Evolutionary conservation across 2,113 vertebrate genomes (phyloP).

Genomic region (Ahaetulla prasina): DNA sequence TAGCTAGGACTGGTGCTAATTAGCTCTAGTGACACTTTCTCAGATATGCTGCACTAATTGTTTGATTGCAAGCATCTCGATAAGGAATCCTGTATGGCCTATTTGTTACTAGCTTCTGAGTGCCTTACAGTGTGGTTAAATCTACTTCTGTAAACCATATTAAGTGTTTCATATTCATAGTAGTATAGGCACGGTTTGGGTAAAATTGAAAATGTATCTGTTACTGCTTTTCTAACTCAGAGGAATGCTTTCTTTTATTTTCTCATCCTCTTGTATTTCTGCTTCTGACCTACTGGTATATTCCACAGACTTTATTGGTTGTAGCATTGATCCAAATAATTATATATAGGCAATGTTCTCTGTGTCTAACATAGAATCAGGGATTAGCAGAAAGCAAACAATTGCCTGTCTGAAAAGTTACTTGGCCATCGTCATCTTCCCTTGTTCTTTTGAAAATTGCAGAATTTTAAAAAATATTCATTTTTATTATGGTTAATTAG

Average conservation of each 20-base stretch:
- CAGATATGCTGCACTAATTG: constrained; percentile 7
- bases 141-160: neutral
- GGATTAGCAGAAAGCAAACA: neutral
- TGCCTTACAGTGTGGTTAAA: neutral
- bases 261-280: neutral
- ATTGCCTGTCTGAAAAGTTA: neutral
- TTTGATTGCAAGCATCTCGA: neutral
- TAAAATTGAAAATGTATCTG: neutral
- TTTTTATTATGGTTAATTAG: neutral
- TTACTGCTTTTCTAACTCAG: neutral
- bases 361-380: neutral
- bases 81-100: constrained; percentile 16
- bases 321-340: neutral
- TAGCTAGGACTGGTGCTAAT: constrained; percentile 20
- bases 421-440: neutral
- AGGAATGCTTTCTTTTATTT: neutral
- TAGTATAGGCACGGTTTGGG: neutral
- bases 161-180: neutral
- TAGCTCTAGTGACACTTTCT: neutral
- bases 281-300: neutral
- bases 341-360: neutral
- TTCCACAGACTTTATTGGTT: neutral
- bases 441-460: neutral
- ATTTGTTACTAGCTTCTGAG: neutral
- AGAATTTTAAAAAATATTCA: neutral